Percentiles rank a stretch among this genome's conserved stretches.
Conservation (phyloP, 1,140 invertebrate species). For the Temnothorax nylanderi region DNA sequence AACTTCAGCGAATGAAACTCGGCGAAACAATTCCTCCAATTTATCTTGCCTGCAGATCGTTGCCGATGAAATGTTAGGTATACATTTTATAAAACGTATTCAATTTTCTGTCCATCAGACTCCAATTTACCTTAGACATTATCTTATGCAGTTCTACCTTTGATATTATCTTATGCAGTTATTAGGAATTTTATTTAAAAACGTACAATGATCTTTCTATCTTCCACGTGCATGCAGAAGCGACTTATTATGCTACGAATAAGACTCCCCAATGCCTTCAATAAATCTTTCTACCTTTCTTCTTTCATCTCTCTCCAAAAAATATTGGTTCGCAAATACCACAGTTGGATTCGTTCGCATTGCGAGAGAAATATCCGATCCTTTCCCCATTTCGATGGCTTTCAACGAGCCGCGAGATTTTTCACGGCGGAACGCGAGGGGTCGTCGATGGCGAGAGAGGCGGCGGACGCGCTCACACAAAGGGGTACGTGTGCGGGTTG, state of each 20-base stretch:
- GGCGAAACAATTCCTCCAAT: slow-evolving; percentile 8
- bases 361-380: slow-evolving; percentile 42
- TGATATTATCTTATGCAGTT: not conserved
- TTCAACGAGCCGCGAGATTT: slow-evolving; percentile 45
- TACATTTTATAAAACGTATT: slow-evolving; percentile 19
- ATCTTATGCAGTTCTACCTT: not conserved
- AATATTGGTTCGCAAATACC: slow-evolving; percentile 25
- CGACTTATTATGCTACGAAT: not conserved
- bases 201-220: not conserved
- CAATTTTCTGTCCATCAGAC: not conserved
- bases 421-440: slow-evolving; percentile 27
- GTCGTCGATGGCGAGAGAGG: not conserved
- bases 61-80: slow-evolving; percentile 1
- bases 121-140: not conserved
- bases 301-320: not conserved
- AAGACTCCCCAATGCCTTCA: not conserved
- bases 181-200: not conserved
- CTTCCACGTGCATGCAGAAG: not conserved
- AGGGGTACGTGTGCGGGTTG: slow-evolving; percentile 69
- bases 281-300: slow-evolving; percentile 4
- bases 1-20: slow-evolving; percentile 30
- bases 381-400: slow-evolving; percentile 45
- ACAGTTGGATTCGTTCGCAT: not conserved
- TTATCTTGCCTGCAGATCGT: slow-evolving; percentile 1
- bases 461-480: slow-evolving; percentile 53